phyloP scores from a whole-genome alignment of 2,797 vertebrate species.

The Brachyrhaphis roseni region DNA sequence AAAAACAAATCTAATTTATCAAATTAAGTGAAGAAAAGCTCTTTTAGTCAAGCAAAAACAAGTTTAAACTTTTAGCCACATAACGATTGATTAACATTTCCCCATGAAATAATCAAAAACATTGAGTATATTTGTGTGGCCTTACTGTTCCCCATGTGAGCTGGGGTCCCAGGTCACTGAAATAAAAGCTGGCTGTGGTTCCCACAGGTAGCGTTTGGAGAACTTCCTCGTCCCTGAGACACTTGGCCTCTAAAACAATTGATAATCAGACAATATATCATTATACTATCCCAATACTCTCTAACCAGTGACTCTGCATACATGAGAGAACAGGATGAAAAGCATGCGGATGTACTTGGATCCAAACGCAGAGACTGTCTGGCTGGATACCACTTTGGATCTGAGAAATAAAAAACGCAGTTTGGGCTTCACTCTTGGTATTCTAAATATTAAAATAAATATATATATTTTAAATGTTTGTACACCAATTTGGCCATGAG shows the following conservation, averaged over 20 bases:
- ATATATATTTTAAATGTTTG: neutral
- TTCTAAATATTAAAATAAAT: neutral
- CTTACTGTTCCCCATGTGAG: constrained; percentile 92
- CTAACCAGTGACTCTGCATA: neutral
- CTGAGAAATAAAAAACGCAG: constrained; percentile 67
- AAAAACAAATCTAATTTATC: neutral
- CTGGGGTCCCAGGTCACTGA: constrained; percentile 92
- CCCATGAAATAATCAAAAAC: neutral
- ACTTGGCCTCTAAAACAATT: constrained; percentile 85
- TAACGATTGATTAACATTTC: neutral
- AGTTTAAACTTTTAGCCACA: neutral
- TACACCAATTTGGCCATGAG: neutral
- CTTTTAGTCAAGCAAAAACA: neutral
- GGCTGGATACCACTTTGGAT: constrained; percentile 94
- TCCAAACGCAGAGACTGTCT: constrained; percentile 93
- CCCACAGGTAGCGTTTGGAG: constrained; percentile 94
- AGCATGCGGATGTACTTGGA: constrained; percentile 83
- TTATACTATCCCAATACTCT: neutral
- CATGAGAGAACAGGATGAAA: constrained; percentile 1
- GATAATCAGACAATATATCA: constrained; percentile 15
- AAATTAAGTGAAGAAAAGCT: neutral
- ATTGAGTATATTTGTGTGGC: constrained; percentile 20
- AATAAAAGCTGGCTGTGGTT: constrained; percentile 94
- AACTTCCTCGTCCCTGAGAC: constrained; percentile 91
- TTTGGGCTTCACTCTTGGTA: constrained; percentile 15